Base-by-base conservation (phyloP, 2,888 invertebrate genomes). In the Pardosa pseudoannulata region DNA sequence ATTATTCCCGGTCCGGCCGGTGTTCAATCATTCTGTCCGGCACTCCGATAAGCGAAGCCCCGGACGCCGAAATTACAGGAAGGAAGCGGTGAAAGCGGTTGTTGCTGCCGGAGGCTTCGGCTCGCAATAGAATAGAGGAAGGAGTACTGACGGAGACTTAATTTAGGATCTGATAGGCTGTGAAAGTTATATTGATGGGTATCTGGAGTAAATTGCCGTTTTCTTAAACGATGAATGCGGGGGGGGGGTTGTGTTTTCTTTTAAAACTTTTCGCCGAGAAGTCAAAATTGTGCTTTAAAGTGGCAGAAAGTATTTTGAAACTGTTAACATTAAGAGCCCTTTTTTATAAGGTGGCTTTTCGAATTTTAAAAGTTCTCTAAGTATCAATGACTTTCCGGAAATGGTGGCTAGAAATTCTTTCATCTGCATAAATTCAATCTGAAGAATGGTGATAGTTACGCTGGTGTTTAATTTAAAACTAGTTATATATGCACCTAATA, bases 21-120 rank as follows among this genome's bases (percentile, higher is more conserved):
- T 73, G 83, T 85, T 85, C 83, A 85, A 85, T 85, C 83, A 85
- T 85, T 78, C 83, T 85, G 83, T 85, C 83, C 83, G 83, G 83
- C 73, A 23, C 56, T 29, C 41, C 41, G 83, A 85, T 85, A 85
- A 85, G 83, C 65, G 36, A 85, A 31, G 67, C 36, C 83, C n/a
- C 72, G 83, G 83, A 79, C 76, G 82, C 67, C 39, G 83, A 73
- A 85, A 85, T 85, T 85, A 78, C 83, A 85, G 83, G 83, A 85
- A 85, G 83, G 83, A 85, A 85, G 83, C 83, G 83, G 83, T 85
- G 83, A 78, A 67, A 78, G 83, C 78, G 83, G 83, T 85, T 85
- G 83, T 85, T 85, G 83, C 83, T 85, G 79, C 83, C 83, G 71
- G 83, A 72, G 67, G 79, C 76, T 32, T 3, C n/a, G 67, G 67